These are phyloP conservation scores for Doris montereyensis DNA, from an alignment of 2,888 invertebrate genomes.

Conservation along the genomic window DNA sequence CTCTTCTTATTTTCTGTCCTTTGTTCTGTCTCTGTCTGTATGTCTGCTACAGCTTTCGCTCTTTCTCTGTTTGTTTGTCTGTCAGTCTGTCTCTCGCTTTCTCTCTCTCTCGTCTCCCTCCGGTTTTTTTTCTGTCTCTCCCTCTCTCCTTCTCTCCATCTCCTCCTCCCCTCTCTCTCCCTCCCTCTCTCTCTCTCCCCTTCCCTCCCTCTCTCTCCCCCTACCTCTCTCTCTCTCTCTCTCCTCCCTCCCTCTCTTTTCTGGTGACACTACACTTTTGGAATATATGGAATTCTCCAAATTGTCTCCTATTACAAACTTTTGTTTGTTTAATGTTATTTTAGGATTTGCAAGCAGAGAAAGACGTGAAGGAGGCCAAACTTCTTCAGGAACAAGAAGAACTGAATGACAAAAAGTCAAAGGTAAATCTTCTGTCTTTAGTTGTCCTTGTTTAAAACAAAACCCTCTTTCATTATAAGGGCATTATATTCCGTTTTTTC, in stretches of 20 bases:
- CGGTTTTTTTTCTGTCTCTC: too few species aligned
- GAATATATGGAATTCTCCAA: not conserved
- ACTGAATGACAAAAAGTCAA: slow-evolving; percentile 77
- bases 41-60: too few species aligned
- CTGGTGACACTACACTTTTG: not conserved
- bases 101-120: too few species aligned
- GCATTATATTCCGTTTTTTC: not conserved
- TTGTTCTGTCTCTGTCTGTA: too few species aligned
- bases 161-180: not conserved
- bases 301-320: slow-evolving; percentile 72
- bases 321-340: slow-evolving; percentile 24
- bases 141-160: not conserved
- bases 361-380: slow-evolving; percentile 80
- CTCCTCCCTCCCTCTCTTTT: not conserved
- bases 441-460: not conserved
- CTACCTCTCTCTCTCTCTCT: not conserved
- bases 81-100: too few species aligned
- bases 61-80: too few species aligned
- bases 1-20: too few species aligned
- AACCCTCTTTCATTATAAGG: not conserved
- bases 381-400: slow-evolving; percentile 73
- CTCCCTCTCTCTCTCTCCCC: too few species aligned
- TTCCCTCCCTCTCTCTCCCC: too few species aligned
- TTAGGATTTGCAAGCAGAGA: slow-evolving; percentile 80
- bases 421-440: slow-evolving; percentile 57